These are phyloP conservation scores for Macrotrachela quadricornifera DNA, from an alignment of 1,140 invertebrate genomes.

Conservation along the genomic window DNA sequence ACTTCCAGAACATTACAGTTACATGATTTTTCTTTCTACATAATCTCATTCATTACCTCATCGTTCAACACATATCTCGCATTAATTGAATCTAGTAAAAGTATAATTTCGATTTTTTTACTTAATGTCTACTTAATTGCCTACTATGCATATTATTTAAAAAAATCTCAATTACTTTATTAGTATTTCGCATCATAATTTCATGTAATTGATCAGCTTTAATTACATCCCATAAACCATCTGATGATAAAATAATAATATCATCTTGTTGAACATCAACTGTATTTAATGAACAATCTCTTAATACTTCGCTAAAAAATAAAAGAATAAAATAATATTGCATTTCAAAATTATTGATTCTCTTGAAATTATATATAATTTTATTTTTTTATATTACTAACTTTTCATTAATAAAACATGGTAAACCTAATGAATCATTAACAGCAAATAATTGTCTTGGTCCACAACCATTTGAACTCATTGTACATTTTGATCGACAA, in stretches of 20 bases:
- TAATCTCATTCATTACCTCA: no score
- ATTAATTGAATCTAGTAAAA: no score
- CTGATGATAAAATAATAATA: slow-evolving; percentile 4
- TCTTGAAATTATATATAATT: no score
- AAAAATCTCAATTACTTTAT: background rate
- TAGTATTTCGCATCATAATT: background rate
- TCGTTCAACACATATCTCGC: no score
- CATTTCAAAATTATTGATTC: background rate
- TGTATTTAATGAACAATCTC: background rate
- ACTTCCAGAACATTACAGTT: no score
- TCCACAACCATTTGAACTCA: background rate
- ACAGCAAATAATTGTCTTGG: no score
- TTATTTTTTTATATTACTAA: background rate
- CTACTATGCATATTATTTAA: background rate
- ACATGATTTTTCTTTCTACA: no score
- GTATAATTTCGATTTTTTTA: background rate
- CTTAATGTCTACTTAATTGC: background rate
- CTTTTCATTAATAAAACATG: no score
- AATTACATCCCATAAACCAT: slow-evolving; percentile 6
- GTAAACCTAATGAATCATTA: no score
- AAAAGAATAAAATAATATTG: no score
- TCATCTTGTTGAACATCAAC: slow-evolving; percentile 4
- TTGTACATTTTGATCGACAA: background rate
- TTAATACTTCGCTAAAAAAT: slow-evolving; percentile 1
- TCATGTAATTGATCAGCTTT: background rate